Evolutionary conservation across 2,113 vertebrate species (phyloP).

Genomic region (Amphilophus citrinellus): DNA sequence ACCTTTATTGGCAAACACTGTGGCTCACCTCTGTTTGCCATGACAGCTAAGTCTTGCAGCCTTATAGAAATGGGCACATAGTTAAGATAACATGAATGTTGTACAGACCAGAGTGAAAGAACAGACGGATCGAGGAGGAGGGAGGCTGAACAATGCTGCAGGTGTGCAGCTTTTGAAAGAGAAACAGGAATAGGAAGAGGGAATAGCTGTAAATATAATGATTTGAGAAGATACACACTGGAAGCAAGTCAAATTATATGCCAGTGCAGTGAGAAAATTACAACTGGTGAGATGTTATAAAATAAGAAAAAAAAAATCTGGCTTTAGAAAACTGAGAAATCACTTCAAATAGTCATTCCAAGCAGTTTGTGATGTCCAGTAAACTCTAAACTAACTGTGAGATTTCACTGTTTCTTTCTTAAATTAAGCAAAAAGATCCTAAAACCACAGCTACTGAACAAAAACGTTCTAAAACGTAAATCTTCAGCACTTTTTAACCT

Average conservation of each 20-base stretch:
- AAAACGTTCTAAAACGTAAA: neutral
- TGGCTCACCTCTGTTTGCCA: neutral
- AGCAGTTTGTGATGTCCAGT: neutral
- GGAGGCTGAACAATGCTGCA: slow-evolving; percentile 47
- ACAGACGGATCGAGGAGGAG: slow-evolving; percentile 8
- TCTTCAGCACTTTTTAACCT: neutral
- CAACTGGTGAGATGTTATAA: neutral
- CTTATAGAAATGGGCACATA: slow-evolving; percentile 12
- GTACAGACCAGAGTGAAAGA: slow-evolving; percentile 27
- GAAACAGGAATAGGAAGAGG: neutral
- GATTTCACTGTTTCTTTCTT: neutral
- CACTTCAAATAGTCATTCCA: neutral
- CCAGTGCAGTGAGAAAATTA: neutral
- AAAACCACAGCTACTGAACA: neutral
- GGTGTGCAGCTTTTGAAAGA: slow-evolving; percentile 45
- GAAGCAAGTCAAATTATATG: neutral
- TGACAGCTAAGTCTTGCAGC: neutral
- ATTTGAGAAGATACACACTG: neutral
- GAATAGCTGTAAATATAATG: slow-evolving; percentile 16
- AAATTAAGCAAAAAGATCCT: neutral
- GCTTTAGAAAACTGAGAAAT: neutral
- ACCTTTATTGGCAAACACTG: slow-evolving; percentile 6
- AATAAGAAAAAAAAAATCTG: neutral
- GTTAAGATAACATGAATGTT: slow-evolving; percentile 19
- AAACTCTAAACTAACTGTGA: neutral